phyloP scores from a whole-genome alignment of 2,113 vertebrate genomes.

The Coptodon rendalli region DNA sequence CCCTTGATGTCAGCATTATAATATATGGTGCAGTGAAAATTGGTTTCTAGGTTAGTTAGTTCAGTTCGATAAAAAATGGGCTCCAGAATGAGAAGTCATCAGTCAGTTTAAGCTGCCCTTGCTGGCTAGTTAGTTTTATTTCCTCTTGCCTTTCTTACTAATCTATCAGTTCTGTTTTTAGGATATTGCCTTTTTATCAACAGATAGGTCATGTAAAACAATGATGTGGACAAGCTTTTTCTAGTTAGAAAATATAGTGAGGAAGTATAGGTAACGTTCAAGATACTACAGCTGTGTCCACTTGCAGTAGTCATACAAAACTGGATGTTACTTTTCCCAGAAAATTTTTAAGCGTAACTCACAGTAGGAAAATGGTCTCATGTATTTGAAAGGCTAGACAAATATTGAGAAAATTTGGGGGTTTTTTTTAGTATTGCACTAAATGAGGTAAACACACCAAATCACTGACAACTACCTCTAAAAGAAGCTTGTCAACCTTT shows the following conservation, averaged over 20 bases:
- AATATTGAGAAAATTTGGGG: rapidly evolving
- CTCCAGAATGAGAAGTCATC: background rate
- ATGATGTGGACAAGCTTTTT: background rate
- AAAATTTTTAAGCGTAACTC: background rate
- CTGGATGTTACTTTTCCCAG: background rate
- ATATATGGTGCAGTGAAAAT: background rate
- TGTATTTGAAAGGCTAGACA: background rate
- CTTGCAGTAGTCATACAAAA: background rate
- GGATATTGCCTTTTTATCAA: background rate
- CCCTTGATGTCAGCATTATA: background rate
- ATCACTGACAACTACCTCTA: background rate
- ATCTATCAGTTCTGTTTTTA: background rate
- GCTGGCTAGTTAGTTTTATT: background rate
- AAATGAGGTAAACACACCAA: background rate
- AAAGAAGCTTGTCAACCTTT: background rate
- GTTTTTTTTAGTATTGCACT: background rate
- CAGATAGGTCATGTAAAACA: background rate
- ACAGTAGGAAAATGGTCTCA: background rate
- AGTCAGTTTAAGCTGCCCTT: background rate
- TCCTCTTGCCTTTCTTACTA: background rate
- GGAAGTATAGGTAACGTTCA: background rate
- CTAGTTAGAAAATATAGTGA: background rate
- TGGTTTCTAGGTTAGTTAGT: background rate
- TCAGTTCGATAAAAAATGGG: background rate
- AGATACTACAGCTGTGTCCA: background rate